Evolutionary conservation across 2,797 vertebrate species (phyloP).

Genomic region (Artibeus jamaicensis): DNA sequence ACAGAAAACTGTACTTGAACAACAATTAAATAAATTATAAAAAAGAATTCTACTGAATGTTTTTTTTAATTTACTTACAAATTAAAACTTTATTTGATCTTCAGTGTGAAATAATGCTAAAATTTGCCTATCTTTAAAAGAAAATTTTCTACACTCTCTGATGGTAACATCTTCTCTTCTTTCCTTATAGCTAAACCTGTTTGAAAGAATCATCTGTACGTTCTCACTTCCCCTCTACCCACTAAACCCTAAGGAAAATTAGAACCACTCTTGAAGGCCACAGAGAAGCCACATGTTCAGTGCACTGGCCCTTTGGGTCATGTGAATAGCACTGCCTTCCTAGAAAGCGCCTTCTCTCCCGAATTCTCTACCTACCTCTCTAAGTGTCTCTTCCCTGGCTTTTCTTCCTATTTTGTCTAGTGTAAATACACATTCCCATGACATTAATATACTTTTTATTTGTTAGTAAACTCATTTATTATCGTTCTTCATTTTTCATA

Average conservation of each 20-base stretch:
- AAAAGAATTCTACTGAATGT: background rate
- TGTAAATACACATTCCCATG: background rate
- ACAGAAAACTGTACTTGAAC: too few species aligned
- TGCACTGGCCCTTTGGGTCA: background rate
- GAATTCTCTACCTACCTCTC: background rate
- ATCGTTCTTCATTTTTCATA: background rate
- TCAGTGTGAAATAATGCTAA: background rate
- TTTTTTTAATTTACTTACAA: background rate
- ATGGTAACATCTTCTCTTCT: background rate
- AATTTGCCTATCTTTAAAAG: background rate
- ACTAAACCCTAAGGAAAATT: background rate
- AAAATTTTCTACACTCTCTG: background rate
- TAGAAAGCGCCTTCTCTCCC: background rate
- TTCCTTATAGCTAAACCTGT: background rate
- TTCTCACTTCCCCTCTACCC: background rate
- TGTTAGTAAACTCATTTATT: background rate
- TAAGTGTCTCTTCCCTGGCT: background rate
- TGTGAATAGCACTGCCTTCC: background rate
- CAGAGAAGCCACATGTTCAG: background rate
- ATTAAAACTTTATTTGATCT: background rate
- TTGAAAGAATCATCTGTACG: background rate
- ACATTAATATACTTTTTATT: background rate
- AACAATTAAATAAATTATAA: too few species aligned
- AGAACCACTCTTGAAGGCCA: background rate
- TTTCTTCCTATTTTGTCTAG: background rate